Base-by-base conservation (phyloP, 2,797 vertebrate species). In the Coracias cyanogaster region DNA sequence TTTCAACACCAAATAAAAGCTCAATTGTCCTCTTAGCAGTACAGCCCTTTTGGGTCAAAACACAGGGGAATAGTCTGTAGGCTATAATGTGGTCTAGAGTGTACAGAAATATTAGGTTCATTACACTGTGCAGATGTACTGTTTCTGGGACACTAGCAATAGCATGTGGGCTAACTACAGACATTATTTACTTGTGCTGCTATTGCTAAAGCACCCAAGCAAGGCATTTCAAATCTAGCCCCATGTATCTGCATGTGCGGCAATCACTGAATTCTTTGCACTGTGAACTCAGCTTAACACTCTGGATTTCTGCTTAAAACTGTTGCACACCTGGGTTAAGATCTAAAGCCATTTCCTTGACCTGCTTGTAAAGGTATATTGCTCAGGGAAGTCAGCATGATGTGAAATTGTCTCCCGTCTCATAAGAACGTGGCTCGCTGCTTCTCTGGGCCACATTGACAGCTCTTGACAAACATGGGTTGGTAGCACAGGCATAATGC, bases 71-170 rank as follows among this genome's bases (percentile, higher is more conserved):
- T 15, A 20, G 51, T 54, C 67, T 62, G 33, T 45, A 73, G 87
- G 74, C 69, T 82, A 25, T 41, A 62, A 10, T 10, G 41, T 29
- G 12, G 45, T 80, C 60, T 41, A 60, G 49, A 33, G 52, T 39
- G 21, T 24, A 31, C 48, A 87, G 89, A 89, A 86, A 79, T 69
- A 78, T 6, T 77, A 21, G 41, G 72, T 82, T 89, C 37, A 21
- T 95, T 81, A 65, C 16, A 3, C 54, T 43, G 24, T 14, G 37
- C 8, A 19, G 16, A n/a, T 14, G 12, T 31, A 22, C 26, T 45
- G 10, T 77, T 81, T 13, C 57, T 76, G 55, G 41, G 82, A 51
- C 16, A 26, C 52, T 83, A 41, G 41, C 76, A 67, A 6, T 12
- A 37, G 31, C 39, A 19, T 1, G 16, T 52, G 69, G 25, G 33